Conservation (phyloP, 2,888 invertebrate genomes). For the Andrena haemorrhoa region DNA sequence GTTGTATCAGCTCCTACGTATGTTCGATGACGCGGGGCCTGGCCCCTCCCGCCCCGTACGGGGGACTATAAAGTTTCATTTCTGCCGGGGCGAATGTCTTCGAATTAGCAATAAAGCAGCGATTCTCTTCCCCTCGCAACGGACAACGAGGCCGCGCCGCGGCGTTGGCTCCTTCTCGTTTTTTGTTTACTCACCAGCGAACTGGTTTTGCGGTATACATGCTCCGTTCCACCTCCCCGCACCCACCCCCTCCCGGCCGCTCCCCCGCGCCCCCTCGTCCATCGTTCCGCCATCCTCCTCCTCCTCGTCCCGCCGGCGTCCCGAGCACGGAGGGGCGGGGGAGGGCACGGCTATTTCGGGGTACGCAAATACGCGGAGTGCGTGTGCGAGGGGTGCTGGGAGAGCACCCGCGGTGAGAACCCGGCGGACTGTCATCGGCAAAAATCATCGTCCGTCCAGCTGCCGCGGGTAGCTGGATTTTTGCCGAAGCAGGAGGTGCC, state of each 20-base stretch:
- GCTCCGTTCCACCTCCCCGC: slow-evolving; percentile 63
- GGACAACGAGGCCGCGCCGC: slow-evolving; percentile 79
- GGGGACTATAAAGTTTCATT: slow-evolving; percentile 82
- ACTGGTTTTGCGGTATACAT: slow-evolving; percentile 84
- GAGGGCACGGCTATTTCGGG: slow-evolving; percentile 74
- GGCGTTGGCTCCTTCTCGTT: slow-evolving; percentile 81
- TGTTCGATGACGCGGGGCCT: slow-evolving; percentile 58
- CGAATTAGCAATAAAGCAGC: slow-evolving; percentile 84
- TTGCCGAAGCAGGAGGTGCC: not conserved
- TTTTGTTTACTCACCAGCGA: slow-evolving; percentile 85
- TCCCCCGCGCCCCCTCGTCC: slow-evolving; percentile 38
- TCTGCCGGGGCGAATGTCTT: slow-evolving; percentile 81
- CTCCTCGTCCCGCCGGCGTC: slow-evolving; percentile 45
- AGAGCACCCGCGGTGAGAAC: slow-evolving; percentile 54
- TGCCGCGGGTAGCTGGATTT: slow-evolving; percentile 16
- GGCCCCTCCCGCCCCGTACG: slow-evolving; percentile 71
- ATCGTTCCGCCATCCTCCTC: slow-evolving; percentile 54
- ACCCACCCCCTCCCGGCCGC: slow-evolving; percentile 45
- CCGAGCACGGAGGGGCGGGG: slow-evolving; percentile 49
- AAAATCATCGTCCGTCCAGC: slow-evolving; percentile 38
- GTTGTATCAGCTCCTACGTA: slow-evolving; percentile 62
- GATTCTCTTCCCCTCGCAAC: slow-evolving; percentile 74
- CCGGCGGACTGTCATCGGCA: slow-evolving; percentile 58
- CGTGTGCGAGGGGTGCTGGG: slow-evolving; percentile 62
- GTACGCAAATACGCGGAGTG: slow-evolving; percentile 70